Conservation (phyloP, 2,888 invertebrate genomes). For the Eilema sororculum region DNA sequence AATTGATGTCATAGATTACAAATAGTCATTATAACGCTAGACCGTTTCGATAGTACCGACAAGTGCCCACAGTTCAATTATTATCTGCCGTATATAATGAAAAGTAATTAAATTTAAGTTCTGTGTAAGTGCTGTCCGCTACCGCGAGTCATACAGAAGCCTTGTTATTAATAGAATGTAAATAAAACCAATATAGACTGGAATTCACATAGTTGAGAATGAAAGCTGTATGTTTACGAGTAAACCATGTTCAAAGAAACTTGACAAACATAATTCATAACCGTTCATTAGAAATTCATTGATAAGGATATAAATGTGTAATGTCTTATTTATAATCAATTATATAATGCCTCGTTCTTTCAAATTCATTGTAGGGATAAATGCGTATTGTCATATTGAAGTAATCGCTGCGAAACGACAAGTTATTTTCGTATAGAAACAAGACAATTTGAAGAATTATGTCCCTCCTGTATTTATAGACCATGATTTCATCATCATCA, state of each 20-base stretch:
- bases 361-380: too few species aligned
- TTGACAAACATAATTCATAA: constrained; percentile 9
- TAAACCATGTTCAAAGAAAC: constrained; percentile 14
- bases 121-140: constrained; percentile 38
- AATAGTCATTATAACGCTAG: constrained; percentile 43
- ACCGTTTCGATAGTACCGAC: constrained; percentile 32
- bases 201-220: constrained; percentile 28
- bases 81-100: constrained; percentile 35
- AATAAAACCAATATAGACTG: constrained; percentile 50
- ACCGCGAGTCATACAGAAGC: constrained; percentile 28
- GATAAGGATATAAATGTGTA: too few species aligned
- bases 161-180: constrained; percentile 40
- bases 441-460: too few species aligned
- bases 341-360: background rate
- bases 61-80: constrained; percentile 45
- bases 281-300: too few species aligned
- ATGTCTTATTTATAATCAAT: too few species aligned
- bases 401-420: too few species aligned
- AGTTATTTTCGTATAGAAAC: too few species aligned
- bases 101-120: constrained; percentile 36
- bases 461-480: too few species aligned
- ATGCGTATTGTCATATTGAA: too few species aligned
- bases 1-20: constrained; percentile 30
- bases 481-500: too few species aligned
- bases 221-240: constrained; percentile 18